Evolutionary conservation across 2,797 vertebrate species (phyloP), one percentile per base, ranked within the genome.

Genomic region (Sylvilagus floridanus): DNA sequence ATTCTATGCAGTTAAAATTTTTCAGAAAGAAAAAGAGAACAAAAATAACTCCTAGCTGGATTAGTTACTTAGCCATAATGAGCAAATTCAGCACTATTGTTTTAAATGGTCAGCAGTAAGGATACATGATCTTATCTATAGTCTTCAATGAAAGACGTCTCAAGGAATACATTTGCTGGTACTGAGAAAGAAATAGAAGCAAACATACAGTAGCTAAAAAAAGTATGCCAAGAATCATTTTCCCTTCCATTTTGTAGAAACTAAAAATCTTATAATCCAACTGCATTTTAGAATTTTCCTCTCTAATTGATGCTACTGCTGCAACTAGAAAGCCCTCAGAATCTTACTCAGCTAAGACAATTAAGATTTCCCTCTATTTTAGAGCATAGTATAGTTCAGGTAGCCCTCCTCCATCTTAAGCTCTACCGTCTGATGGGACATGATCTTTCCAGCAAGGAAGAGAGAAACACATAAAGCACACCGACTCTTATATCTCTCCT

Each of bases 231-330:
- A 91, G 30, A 24, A 68, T 26, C 84, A 88, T 68, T 84, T 60
- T 84, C 35, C 86, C 5, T 88, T 79, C 28, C 8, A 84, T 12
- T 1, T 66, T 93, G 9, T 16, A 83, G 37, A 68, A 81, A 52
- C 30, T 79, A 75, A 84, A 92, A 91, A 47, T 19, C 71, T 87
- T 85, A 30, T 28, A 79, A 81, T 81, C 19, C 32, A 69, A 50
- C 28, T 57, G 24, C 42, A 84, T 90, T 85, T 35, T 63, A 85
- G 60, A 82, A 89, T 85, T 94, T 82, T 35, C 92, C 47, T 78
- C 28, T 47, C 60, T 60, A 72, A 42, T 75, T 79, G 84, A 91
- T 17, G 7, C 7, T 72, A 73, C 24, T 26, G 72, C n/a, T 88
- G 28, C 52, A 79, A 84, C 13, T 52, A 65, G 71, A 35, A 77